Base-by-base conservation (phyloP, 2,888 invertebrate genomes). In the Oxyteleia sp. region DNA sequence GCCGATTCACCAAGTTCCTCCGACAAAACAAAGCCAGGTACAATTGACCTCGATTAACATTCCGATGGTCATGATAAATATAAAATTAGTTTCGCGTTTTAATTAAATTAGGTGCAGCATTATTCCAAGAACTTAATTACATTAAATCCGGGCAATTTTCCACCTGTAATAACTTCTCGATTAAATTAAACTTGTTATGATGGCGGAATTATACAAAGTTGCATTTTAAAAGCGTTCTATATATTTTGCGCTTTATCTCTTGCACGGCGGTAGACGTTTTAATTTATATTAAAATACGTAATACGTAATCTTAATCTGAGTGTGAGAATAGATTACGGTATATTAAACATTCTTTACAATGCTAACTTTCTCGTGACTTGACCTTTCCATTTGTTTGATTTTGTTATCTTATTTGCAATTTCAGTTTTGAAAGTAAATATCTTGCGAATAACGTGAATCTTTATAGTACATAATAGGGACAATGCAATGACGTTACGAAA, bases 11-110 rank as follows among this genome's bases (percentile, higher is more conserved):
- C 92, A 71, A 89, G 90, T 79, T 90, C 92, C 71, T 87, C 91
- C 68, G 92, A 92, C 85, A 93, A 92, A 90, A 86, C 90, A 86
- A 91, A 91, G 88, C 89, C 92, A 90, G 93, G 93, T 93, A 79
- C n/a, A n/a, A 38, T n/a, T 1, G n/a, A n/a, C 32, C 32, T 32
- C 32, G 32, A 32, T 32, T 32, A 7, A 32, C 1, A 38, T 38
- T 38, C 38, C n/a, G 4, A 38, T 11, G 38, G n/a, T 2, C 55
- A 15, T 35, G 35, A 63, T 47, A 47, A 47, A 47, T 18, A 45
- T 47, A 47, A 47, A 63, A 47, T 63, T 63, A 63, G 32, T n/a
- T 20, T 29, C 7, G 10, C 47, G 26, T 16, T 64, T 64, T 51
- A 35, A 64, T 64, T 51, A 49, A 26, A 68, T 68, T 68, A 55